Evolutionary conservation across 2,113 vertebrate genomes (phyloP).

Genomic region (Blennius ocellaris): DNA sequence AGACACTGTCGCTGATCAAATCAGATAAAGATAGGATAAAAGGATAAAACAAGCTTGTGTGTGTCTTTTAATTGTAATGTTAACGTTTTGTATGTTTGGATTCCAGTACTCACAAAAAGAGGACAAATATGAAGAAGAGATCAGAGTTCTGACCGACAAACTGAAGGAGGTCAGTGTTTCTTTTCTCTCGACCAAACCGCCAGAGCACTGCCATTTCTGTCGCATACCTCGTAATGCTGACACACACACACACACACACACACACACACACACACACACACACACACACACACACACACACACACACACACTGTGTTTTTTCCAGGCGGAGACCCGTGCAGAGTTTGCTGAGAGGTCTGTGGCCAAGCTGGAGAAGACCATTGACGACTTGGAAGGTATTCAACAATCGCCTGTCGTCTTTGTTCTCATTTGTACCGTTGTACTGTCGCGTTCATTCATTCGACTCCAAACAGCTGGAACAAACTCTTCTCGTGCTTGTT

Average conservation of each 20-base stretch:
- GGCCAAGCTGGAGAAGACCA: constrained; percentile 98
- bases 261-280: too few species aligned
- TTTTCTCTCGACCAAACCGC: background rate
- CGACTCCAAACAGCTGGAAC: too few species aligned
- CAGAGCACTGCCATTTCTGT: background rate
- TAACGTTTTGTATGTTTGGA: constrained; percentile 25
- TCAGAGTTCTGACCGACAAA: constrained; percentile 95
- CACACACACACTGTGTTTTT: constrained; percentile 11
- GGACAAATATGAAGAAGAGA: constrained; percentile 97
- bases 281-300: too few species aligned
- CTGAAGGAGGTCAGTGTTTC: constrained; percentile 92
- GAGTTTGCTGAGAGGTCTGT: constrained; percentile 98
- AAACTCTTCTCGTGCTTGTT: too few species aligned
- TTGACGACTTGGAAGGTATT: constrained; percentile 98
- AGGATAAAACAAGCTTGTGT: too few species aligned
- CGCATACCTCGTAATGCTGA: background rate
- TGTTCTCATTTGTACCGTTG: too few species aligned
- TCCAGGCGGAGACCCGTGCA: constrained; percentile 94
- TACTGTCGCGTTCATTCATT: too few species aligned
- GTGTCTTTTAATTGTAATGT: too few species aligned
- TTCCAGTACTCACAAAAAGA: constrained; percentile 96
- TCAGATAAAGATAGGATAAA: too few species aligned
- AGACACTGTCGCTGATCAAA: too few species aligned
- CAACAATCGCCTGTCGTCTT: background rate
- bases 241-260: background rate